phyloP scores from a whole-genome alignment of 2,797 vertebrate genomes.

The Acanthiza pusilla region DNA sequence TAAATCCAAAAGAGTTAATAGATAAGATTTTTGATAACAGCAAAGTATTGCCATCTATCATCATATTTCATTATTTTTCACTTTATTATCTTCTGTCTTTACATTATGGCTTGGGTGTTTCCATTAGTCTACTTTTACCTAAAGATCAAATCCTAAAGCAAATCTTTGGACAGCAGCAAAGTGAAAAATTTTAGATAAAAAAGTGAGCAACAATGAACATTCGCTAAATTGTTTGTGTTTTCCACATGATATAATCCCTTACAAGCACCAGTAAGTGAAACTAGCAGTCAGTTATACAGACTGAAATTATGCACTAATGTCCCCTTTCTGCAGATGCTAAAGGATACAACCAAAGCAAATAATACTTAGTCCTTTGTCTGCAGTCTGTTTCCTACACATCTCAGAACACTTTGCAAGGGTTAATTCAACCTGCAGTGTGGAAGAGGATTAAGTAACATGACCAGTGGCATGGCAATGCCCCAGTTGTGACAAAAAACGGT shows the following conservation, averaged over 20 bases:
- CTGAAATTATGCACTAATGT: neutral
- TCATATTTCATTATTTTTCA: neutral
- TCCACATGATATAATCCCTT: neutral
- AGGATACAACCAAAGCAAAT: neutral
- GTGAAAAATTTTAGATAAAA: neutral
- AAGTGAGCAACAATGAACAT: neutral
- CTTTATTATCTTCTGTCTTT: neutral
- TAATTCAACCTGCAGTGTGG: neutral
- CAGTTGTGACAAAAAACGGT: neutral
- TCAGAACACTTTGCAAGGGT: neutral
- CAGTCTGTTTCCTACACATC: neutral
- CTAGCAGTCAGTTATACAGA: neutral
- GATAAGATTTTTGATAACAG: neutral
- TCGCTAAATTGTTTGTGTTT: neutral
- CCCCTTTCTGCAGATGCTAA: neutral
- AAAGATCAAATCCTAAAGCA: neutral
- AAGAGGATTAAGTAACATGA: neutral
- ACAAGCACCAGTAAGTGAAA: neutral
- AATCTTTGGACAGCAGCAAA: neutral
- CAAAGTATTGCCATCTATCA: neutral
- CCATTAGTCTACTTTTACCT: neutral
- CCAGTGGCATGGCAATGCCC: neutral
- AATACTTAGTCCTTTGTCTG: neutral
- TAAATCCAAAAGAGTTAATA: neutral
- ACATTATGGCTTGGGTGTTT: neutral